Conservation (phyloP, 2,797 vertebrate genomes). For the Ptychadena robeensis region DNA sequence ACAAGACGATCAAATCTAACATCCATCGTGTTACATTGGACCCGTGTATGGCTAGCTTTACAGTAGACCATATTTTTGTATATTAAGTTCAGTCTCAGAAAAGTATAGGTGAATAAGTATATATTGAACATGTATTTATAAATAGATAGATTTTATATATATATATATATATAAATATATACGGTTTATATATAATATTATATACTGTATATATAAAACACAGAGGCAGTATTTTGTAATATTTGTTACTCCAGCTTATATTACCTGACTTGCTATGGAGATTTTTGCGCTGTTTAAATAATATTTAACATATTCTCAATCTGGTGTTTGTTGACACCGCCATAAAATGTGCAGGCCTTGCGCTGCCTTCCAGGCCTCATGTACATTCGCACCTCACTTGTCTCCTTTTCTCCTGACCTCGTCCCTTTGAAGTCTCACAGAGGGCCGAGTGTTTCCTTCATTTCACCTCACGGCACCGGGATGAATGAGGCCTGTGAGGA, state of each 20-base stretch:
- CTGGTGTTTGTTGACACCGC: constrained; percentile 27
- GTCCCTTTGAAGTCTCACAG: constrained; percentile 53
- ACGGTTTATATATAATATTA: too few species aligned
- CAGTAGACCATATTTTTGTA: too few species aligned
- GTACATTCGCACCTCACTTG: constrained; percentile 39
- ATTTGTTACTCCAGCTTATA: constrained; percentile 29
- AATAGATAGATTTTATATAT: too few species aligned
- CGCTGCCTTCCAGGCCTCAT: constrained; percentile 1
- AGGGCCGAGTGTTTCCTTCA: constrained; percentile 37
- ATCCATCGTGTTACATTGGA: too few species aligned
- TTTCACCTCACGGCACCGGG: constrained; percentile 18
- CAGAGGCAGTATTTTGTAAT: neutral
- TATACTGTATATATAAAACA: too few species aligned
- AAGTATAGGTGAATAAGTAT: too few species aligned
- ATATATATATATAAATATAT: neutral
- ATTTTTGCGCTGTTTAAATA: constrained; percentile 34
- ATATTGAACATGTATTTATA: too few species aligned
- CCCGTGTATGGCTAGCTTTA: too few species aligned
- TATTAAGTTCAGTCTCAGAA: too few species aligned
- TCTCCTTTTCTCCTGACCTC: constrained; percentile 27
- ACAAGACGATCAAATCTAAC: too few species aligned
- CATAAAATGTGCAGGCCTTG: constrained; percentile 12
- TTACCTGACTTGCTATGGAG: constrained; percentile 15
- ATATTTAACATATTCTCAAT: constrained; percentile 44
- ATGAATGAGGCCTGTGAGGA: constrained; percentile 49